Evolutionary conservation across 2,113 vertebrate genomes (phyloP), one percentile per base, ranked within the genome.

Genomic region (Hypanus sabinus): DNA sequence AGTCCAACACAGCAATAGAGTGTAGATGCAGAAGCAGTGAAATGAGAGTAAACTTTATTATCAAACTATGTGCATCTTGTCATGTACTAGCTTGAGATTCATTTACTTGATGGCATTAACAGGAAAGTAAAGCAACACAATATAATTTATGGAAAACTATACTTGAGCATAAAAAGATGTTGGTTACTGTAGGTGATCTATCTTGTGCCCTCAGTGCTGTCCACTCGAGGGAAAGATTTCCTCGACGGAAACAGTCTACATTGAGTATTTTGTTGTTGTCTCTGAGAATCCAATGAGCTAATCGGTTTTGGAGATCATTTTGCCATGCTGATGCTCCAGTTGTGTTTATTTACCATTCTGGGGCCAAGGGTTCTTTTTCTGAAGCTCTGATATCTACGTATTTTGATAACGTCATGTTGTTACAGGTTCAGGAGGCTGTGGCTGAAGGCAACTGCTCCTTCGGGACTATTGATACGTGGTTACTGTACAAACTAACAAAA

Each of bases 381-480:
- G 60, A 65, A 33, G 46, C 81, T 57, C 20, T 27, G 20, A 11
- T 18, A 85, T 85, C 57, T 24, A 60, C 14, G 27, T 88, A 33
- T 65, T 88, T 10, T 33, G 65, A 57, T 65, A 7, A 33, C 18
- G 85, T 1, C 87, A 38, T 94, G 94, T 36, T 95, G 94, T 94
- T 95, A n/a, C 94, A 99, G 99, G 96, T 98, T 68, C 94, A 94
- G 94, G 96, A 97, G 94, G 98, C 98, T 7, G 95, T 96, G 5
- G 96, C 95, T 95, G 97, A 98, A 94, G 97, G 95, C 14, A 97
- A 97, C 94, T 99, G 99, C 95, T 99, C 97, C 96, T 99, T 99
- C 96, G 99, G 99, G 93, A 99, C 98, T 18, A 94, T 99, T 90
- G 99, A 99, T 94, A 98, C 98, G 0, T 99, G 99, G 99, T 96